A percentile compares a stretch with the other conserved stretches of the same genome.
phyloP scores from a whole-genome alignment of 2,797 vertebrate species.

The Ctenopoma kingsleyae region DNA sequence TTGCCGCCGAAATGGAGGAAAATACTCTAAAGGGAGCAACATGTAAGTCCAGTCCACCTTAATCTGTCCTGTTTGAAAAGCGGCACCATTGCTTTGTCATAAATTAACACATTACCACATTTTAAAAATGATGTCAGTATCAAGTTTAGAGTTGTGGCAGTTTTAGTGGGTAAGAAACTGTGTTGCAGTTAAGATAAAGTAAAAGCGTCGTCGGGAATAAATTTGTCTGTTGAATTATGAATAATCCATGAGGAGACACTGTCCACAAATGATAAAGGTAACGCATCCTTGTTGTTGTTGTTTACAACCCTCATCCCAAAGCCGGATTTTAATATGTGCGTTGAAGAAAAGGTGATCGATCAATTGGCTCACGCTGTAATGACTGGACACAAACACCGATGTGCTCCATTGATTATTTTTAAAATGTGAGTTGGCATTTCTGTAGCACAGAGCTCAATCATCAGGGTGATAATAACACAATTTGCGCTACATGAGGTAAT shows the following conservation, averaged over 20 bases:
- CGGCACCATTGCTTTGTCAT: conserved; percentile 34
- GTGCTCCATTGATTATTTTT: background rate
- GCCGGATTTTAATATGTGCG: conserved; percentile 23
- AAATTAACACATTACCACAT: conserved; percentile 11
- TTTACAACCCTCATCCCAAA: conserved; percentile 2
- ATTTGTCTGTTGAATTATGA: conserved; percentile 36
- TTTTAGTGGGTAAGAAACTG: background rate
- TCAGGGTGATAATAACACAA: conserved; percentile 64
- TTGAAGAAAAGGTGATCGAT: conserved; percentile 1
- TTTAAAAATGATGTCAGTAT: background rate
- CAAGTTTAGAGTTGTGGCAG: conserved; percentile 13
- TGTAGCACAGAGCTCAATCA: conserved; percentile 18
- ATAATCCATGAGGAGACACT: conserved; percentile 29
- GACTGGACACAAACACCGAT: background rate
- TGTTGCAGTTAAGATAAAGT: background rate
- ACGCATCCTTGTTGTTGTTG: background rate
- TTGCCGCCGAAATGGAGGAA: conserved; percentile 71
- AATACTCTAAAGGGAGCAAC: conserved; percentile 57
- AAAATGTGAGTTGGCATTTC: background rate
- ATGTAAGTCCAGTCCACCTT: conserved; percentile 71
- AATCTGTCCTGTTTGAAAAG: background rate
- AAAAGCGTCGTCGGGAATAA: background rate
- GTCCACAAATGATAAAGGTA: background rate
- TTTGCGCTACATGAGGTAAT: conserved; percentile 77
- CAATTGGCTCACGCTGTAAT: background rate